These are phyloP conservation scores for Timema cristinae DNA, from an alignment of 2,888 invertebrate genomes.

Conservation along the genomic window DNA sequence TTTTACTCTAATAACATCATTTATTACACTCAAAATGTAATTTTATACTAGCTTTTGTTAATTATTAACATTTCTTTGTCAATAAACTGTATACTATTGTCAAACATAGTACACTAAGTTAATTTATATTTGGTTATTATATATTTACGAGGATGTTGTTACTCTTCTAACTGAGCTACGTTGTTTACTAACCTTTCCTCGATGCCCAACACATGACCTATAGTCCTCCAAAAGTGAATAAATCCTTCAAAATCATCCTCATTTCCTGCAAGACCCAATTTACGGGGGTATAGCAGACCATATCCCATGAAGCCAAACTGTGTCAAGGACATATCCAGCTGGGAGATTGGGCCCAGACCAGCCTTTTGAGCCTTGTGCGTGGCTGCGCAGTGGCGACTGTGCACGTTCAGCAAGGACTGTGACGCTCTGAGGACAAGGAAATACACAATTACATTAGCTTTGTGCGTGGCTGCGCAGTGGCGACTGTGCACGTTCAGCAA, in stretches of 20 bases:
- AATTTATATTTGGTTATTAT: too few relatives aligned
- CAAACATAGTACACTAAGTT: too few relatives aligned
- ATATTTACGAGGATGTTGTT: too few relatives aligned
- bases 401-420: conserved; percentile 61
- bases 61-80: too few relatives aligned
- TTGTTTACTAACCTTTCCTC: conserved; percentile 61
- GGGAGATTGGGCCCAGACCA: conserved; percentile 60
- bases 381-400: conserved; percentile 62
- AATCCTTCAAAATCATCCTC: conserved; percentile 68
- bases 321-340: conserved; percentile 79
- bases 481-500: conserved; percentile 60
- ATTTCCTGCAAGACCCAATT: conserved; percentile 60
- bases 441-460: conserved; percentile 33
- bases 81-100: too few relatives aligned
- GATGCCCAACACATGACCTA: conserved; percentile 78
- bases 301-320: conserved; percentile 86
- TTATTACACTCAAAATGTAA: too few relatives aligned
- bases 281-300: conserved; percentile 57
- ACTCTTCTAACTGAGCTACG: too few relatives aligned
- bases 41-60: too few relatives aligned
- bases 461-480: conserved; percentile 60
- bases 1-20: too few relatives aligned
- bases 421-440: conserved; percentile 41
- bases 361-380: conserved; percentile 50
- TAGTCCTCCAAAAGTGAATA: conserved; percentile 77